Conservation (phyloP, 2,113 vertebrate genomes). For the Natator depressus region DNA sequence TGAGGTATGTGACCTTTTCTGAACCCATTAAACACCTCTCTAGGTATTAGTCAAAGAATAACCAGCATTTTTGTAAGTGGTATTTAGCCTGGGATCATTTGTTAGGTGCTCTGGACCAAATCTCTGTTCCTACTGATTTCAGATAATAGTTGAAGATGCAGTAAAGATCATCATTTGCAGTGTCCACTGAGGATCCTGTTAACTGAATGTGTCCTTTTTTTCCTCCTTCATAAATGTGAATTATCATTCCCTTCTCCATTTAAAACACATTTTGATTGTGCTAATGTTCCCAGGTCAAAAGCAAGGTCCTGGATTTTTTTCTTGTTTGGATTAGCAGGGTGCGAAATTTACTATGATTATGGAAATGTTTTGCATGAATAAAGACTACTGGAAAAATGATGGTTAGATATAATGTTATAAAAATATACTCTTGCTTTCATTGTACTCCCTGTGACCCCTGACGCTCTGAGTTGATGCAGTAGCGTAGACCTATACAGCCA, state of each 20-base stretch:
- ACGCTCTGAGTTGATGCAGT: neutral
- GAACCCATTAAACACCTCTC: neutral
- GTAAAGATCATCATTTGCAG: neutral
- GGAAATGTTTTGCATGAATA: neutral
- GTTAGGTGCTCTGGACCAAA: neutral
- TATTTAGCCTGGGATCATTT: neutral
- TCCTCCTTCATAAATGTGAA: neutral
- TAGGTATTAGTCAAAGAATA: neutral
- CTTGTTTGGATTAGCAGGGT: neutral
- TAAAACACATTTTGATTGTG: neutral
- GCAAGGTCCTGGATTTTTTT: neutral
- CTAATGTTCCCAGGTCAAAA: neutral
- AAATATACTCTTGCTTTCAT: neutral
- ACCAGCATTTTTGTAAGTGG: neutral
- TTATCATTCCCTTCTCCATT: neutral
- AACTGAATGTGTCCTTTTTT: neutral
- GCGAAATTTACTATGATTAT: neutral
- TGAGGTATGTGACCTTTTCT: neutral
- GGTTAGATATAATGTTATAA: neutral
- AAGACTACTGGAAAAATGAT: neutral
- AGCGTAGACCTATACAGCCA: neutral
- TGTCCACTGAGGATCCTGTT: neutral
- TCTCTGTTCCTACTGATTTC: accelerated
- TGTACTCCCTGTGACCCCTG: neutral
- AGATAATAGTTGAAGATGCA: neutral